A percentile compares a stretch with the other conserved stretches of the same genome.
Conservation (phyloP, 2,888 invertebrate species). For the Mycalesis mineus region DNA sequence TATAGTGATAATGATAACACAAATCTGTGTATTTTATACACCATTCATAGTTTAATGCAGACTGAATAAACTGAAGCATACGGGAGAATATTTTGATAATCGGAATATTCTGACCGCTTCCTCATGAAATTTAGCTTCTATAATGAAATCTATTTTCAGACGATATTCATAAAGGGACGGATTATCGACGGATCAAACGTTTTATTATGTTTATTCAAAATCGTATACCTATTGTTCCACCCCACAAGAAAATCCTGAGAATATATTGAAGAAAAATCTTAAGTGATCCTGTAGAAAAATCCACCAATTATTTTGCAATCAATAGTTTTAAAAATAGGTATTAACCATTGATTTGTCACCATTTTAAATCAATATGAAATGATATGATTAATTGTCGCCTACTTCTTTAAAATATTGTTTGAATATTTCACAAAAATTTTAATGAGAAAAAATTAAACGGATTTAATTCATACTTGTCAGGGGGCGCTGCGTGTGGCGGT, state of each 20-base stretch:
- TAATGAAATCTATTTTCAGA: background rate
- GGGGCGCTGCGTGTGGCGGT: constrained; percentile 65
- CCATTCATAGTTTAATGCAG: background rate
- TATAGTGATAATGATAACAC: too few species aligned
- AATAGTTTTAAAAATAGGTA: too few species aligned
- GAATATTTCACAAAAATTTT: background rate
- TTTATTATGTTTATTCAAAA: too few species aligned
- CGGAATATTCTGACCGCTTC: background rate
- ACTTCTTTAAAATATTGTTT: background rate
- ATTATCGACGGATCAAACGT: background rate
- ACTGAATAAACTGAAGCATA: background rate
- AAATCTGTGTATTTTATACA: background rate
- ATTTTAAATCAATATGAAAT: constrained; percentile 21
- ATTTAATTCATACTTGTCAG: constrained; percentile 60
- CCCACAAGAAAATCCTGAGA: too few species aligned
- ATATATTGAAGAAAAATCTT: too few species aligned
- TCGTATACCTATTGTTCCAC: too few species aligned
- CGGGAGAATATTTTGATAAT: background rate
- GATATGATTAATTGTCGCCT: constrained; percentile 9
- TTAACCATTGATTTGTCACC: constrained; percentile 21
- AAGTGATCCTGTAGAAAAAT: too few species aligned
- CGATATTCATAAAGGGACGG: background rate
- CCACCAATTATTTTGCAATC: too few species aligned
- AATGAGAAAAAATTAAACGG: background rate
- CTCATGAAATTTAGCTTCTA: background rate